Conservation (phyloP, 2,113 vertebrate species). For the Engraulis encrasicolus region DNA sequence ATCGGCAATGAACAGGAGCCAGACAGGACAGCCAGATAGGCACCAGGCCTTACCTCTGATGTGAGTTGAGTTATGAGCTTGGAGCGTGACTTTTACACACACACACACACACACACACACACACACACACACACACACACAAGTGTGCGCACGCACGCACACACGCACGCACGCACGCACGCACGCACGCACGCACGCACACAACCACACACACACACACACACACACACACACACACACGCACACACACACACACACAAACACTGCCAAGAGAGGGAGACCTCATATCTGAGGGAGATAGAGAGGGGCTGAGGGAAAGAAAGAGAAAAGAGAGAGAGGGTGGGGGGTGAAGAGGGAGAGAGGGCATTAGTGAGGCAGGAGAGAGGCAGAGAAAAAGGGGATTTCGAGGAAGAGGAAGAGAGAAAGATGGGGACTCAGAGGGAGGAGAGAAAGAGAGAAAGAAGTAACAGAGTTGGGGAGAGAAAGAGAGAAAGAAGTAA, state of each 20-base stretch:
- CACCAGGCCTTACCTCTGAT: background rate
- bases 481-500: background rate
- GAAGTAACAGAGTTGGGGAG: too few species aligned
- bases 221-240: too few species aligned
- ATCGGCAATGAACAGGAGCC: background rate
- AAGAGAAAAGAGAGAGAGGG: background rate
- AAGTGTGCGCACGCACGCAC: too few species aligned
- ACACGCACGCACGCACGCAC: too few species aligned
- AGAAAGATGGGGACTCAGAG: too few species aligned
- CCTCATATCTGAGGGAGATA: slow-evolving; percentile 3
- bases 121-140: too few species aligned
- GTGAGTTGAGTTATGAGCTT: background rate
- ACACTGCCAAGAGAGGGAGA: background rate
- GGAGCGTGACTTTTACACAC: background rate
- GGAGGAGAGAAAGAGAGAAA: background rate
- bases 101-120: too few species aligned
- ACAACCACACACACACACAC: too few species aligned
- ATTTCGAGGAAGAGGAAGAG: background rate
- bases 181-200: too few species aligned
- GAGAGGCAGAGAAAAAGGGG: background rate
- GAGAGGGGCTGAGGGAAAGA: background rate
- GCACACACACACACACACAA: too few species aligned
- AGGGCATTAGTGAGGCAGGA: too few species aligned
- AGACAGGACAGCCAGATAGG: slow-evolving; percentile 13
- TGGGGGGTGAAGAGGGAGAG: background rate